phyloP scores from a whole-genome alignment of 2,113 vertebrate species.

The Romanogobio albipinnatus region DNA sequence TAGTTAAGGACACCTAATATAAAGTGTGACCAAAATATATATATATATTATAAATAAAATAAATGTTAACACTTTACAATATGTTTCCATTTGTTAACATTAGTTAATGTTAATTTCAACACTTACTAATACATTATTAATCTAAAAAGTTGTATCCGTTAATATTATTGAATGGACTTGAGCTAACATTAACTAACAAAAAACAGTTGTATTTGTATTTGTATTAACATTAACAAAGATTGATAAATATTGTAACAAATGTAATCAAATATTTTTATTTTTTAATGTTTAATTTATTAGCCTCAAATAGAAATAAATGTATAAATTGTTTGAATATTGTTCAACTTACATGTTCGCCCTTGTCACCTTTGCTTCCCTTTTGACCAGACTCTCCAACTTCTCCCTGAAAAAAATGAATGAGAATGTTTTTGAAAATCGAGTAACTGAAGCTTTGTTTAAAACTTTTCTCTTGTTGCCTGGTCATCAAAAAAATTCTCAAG shows the following conservation, averaged over 20 bases:
- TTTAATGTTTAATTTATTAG: not conserved
- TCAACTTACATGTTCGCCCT: slow-evolving; percentile 92
- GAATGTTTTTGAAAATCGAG: slow-evolving; percentile 33
- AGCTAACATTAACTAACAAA: not conserved
- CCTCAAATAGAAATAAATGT: not conserved
- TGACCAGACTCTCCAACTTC: slow-evolving; percentile 96
- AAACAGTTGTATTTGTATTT: not conserved
- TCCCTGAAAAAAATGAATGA: slow-evolving; percentile 78
- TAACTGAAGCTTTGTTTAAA: not conserved
- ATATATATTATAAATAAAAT: not conserved
- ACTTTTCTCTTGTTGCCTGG: slow-evolving; percentile 44
- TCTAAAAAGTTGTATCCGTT: not conserved
- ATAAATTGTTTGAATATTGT: not conserved
- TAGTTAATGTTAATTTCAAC: not conserved
- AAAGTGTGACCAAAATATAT: too few species aligned
- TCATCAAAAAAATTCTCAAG: slow-evolving; percentile 52
- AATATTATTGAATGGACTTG: not conserved
- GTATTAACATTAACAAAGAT: not conserved
- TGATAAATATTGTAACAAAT: too few species aligned
- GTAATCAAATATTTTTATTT: not conserved
- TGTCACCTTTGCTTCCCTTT: slow-evolving; percentile 96
- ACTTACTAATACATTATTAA: not conserved
- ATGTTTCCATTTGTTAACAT: not conserved
- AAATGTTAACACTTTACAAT: not conserved
- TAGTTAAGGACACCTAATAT: too few species aligned